Conservation (phyloP, 2,888 invertebrate genomes). For the Polietes domitor region DNA sequence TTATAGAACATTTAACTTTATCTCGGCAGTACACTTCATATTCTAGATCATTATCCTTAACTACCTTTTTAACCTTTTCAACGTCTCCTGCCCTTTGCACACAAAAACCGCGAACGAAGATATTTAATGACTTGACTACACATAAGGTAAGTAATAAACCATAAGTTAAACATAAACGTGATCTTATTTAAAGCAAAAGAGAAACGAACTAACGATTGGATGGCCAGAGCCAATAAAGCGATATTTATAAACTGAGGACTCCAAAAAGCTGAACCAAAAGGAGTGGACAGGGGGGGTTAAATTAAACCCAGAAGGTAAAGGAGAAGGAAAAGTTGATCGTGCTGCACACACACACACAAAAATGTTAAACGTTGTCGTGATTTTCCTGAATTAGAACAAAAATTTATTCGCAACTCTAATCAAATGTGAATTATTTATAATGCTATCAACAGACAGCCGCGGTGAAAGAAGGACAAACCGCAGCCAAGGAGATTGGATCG, state of each 20-base stretch:
- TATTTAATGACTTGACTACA: conserved; percentile 32
- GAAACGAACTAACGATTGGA: conserved; percentile 26
- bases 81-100: background rate
- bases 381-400: conserved; percentile 72
- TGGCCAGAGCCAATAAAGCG: conserved; percentile 49
- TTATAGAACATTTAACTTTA: background rate
- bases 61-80: conserved; percentile 29
- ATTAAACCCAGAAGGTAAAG: conserved; percentile 56
- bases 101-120: background rate
- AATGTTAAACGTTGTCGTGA: conserved; percentile 70
- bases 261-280: conserved; percentile 53
- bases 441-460: conserved; percentile 60
- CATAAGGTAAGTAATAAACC: conserved; percentile 54
- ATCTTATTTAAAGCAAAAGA: conserved; percentile 61
- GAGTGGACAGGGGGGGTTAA: background rate
- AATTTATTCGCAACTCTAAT: conserved; percentile 72
- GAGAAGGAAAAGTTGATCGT: conserved; percentile 41
- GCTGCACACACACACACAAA: conserved; percentile 32
- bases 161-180: conserved; percentile 67
- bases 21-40: conserved; percentile 15
- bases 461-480: conserved; percentile 8
- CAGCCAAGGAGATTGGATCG: background rate
- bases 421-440: conserved; percentile 73
- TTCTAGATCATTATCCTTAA: conserved; percentile 24
- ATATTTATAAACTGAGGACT: conserved; percentile 58